These are phyloP conservation scores for Zygaena filipendulae DNA, from an alignment of 2,888 invertebrate species.

Conservation along the genomic window DNA sequence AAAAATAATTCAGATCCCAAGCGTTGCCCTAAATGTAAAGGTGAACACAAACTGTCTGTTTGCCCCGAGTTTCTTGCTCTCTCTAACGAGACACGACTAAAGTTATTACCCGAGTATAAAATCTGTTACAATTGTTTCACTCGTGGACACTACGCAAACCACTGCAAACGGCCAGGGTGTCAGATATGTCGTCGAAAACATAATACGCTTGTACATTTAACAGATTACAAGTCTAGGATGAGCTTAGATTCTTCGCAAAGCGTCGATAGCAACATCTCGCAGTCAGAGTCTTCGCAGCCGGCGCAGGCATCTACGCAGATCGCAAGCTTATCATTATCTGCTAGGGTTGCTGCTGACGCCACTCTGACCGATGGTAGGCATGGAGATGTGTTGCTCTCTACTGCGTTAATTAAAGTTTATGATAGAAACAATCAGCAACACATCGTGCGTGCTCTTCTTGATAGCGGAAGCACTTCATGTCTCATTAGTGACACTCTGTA, in stretches of 20 bases:
- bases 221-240: background rate
- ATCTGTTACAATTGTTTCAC: constrained; percentile 6
- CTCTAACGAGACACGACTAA: background rate
- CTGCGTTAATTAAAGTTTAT: constrained; percentile 2
- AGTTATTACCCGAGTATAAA: constrained; percentile 4
- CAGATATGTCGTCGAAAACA: background rate
- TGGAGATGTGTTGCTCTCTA: background rate
- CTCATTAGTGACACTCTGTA: constrained; percentile 4
- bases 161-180: constrained; percentile 1
- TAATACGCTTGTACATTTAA: background rate
- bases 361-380: background rate
- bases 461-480: constrained; percentile 7
- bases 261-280: too few relatives aligned
- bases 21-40: too few relatives aligned
- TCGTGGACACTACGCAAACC: constrained; percentile 6
- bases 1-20: background rate
- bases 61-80: constrained; percentile 5
- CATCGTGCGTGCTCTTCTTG: constrained; percentile 2
- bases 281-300: too few relatives aligned
- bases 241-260: too few relatives aligned
- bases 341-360: background rate
- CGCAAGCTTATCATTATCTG: background rate
- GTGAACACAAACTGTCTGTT: constrained; percentile 1
- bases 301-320: too few relatives aligned
- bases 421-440: background rate